phyloP scores from a whole-genome alignment of 2,113 vertebrate genomes.

The Forbesichthys papilliferus region DNA sequence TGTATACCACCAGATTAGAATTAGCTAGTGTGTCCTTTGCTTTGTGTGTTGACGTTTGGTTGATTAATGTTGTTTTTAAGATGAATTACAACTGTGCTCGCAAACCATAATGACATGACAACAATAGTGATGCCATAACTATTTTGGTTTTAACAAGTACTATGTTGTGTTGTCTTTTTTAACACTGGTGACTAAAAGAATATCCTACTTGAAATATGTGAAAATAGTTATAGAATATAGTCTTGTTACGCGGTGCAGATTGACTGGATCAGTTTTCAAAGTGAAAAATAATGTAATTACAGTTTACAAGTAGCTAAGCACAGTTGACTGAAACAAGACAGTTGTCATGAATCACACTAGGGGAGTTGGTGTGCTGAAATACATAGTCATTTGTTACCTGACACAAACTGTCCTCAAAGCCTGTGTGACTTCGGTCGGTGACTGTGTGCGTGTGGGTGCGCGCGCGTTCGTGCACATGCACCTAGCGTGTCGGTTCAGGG shows the following conservation, averaged over 20 bases:
- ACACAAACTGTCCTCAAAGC: background rate
- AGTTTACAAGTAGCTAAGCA: conserved; percentile 72
- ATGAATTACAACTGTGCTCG: conserved; percentile 40
- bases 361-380: conserved; percentile 25
- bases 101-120: background rate
- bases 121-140: background rate
- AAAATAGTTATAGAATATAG: background rate
- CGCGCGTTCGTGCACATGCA: background rate
- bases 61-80: conserved; percentile 60
- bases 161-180: background rate
- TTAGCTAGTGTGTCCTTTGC: conserved; percentile 56
- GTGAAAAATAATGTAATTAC: conserved; percentile 79
- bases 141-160: too few relatives aligned
- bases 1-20: conserved; percentile 53
- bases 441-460: conserved; percentile 1
- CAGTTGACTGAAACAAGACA: conserved; percentile 64
- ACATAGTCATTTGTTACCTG: conserved; percentile 20
- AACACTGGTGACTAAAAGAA: background rate
- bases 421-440: background rate
- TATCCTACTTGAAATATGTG: background rate
- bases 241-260: background rate
- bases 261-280: conserved; percentile 53
- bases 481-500: conserved; percentile 4
- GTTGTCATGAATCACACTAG: conserved; percentile 65
- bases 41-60: conserved; percentile 66